Evolutionary conservation across 2,797 vertebrate species (phyloP), one percentile per base, ranked within the genome.

Genomic region (Lithobates pipiens): DNA sequence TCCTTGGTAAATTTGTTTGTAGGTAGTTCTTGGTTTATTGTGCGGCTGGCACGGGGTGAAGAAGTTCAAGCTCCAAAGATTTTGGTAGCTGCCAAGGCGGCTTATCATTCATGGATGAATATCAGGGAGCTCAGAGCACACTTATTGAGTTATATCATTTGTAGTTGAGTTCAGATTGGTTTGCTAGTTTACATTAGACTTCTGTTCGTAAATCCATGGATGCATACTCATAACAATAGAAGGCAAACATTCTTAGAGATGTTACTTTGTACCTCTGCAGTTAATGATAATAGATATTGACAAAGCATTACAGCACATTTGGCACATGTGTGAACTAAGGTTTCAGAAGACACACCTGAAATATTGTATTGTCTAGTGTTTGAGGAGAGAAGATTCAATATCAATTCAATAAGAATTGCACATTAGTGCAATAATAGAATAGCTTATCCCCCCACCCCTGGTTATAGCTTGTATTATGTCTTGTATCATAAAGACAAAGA

Each of bases 311-410:
- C 63, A 85, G 79, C 34, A 65, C 70, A 39, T 61, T 77, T 77
- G 75, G 75, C 82, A 72, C 25, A 25, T 3, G 29, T 70, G 63
- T 44, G 72, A 70, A 61, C 44, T 34, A 63, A 42, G 72, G 71
- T 25, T 74, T 34, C 57, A 25, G 18, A 74, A 80, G 72, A 54
- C 84, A 57, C 84, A 80, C 84, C 78, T 85, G 25, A 81, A 81
- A 61, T 57, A 69, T 54, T 39, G 32, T 27, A 63, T 54, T 80
- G 34, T 78, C 29, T 75, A 9, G 3, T 80, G 71, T 85, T 81
- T 76, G 63, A 32, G n/a, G n/a, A 85, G 71, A 69, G 71, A 76
- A n/a, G 67, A 50, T 46, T 75, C 42, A 18, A 42, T 76, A 68
- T 77, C 54, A 61, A 23, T 61, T 61, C 54, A 61, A 23, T 8